A percentile compares a stretch with the other conserved stretches of the same genome.
Conservation (phyloP, 1,140 invertebrate genomes). For the Ganaspis sp. region DNA sequence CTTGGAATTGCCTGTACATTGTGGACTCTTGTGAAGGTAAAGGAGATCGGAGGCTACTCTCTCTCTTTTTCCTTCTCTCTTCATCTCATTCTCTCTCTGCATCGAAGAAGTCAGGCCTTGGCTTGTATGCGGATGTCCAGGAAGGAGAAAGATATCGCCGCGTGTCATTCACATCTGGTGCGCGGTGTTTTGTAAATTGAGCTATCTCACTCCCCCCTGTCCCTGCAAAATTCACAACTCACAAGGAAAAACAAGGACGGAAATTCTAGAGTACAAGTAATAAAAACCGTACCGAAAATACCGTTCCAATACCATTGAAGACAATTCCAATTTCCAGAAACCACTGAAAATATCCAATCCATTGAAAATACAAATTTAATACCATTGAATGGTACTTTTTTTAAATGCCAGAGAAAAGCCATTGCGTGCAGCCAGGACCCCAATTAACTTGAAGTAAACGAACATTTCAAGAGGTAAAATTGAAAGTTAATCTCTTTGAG, state of each 20-base stretch:
- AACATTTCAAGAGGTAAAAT: neutral
- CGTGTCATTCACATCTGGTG: constrained; percentile 57
- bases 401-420: neutral
- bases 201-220: constrained; percentile 17
- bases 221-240: neutral
- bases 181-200: constrained; percentile 32
- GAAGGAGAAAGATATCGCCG: constrained; percentile 41
- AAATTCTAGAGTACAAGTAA: neutral
- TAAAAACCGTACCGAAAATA: too few species aligned
- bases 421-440: neutral
- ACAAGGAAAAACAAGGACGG: neutral
- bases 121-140: constrained; percentile 49
- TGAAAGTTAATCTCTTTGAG: neutral
- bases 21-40: constrained; percentile 37
- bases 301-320: too few species aligned
- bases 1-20: constrained; percentile 52
- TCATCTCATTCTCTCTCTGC: neutral
- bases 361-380: too few species aligned
- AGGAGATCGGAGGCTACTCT: constrained; percentile 43
- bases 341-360: too few species aligned
- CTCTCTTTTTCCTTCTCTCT: constrained; percentile 15
- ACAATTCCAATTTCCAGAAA: too few species aligned
- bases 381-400: too few species aligned
- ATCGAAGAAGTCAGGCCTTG: constrained; percentile 35
- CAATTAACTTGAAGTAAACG: too few species aligned